These are phyloP conservation scores for Galerucella calmariensis DNA, from an alignment of 2,888 invertebrate genomes.

Conservation along the genomic window DNA sequence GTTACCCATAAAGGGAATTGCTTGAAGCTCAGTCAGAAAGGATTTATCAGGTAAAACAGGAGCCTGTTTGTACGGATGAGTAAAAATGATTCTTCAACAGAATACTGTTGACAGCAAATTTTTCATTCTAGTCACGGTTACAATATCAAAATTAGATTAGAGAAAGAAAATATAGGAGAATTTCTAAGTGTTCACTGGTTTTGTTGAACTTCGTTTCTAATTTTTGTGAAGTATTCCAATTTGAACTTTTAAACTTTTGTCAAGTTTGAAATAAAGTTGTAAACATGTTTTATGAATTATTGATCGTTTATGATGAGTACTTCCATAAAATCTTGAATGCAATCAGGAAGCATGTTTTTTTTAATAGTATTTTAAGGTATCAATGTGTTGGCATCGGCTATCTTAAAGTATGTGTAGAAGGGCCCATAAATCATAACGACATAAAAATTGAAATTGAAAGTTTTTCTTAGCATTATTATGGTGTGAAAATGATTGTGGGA, in stretches of 20 bases:
- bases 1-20: no score
- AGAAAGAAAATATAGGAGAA: no score
- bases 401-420: not conserved
- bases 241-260: not conserved
- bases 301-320: not conserved
- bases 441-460: constrained; percentile 18
- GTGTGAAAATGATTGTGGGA: constrained; percentile 9
- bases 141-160: no score
- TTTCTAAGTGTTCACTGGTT: no score
- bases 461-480: constrained; percentile 7
- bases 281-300: not conserved
- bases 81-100: no score
- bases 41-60: no score
- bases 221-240: no score
- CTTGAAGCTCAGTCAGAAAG: no score
- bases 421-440: constrained; percentile 10
- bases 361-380: constrained; percentile 5
- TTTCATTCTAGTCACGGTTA: no score
- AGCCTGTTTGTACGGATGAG: no score
- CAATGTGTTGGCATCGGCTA: not conserved
- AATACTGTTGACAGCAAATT: no score
- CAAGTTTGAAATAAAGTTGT: not conserved
- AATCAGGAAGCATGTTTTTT: constrained; percentile 5
- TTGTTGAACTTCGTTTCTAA: no score
- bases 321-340: not conserved